These are phyloP conservation scores for Thereva unica DNA, from an alignment of 2,888 invertebrate species.

Conservation along the genomic window DNA sequence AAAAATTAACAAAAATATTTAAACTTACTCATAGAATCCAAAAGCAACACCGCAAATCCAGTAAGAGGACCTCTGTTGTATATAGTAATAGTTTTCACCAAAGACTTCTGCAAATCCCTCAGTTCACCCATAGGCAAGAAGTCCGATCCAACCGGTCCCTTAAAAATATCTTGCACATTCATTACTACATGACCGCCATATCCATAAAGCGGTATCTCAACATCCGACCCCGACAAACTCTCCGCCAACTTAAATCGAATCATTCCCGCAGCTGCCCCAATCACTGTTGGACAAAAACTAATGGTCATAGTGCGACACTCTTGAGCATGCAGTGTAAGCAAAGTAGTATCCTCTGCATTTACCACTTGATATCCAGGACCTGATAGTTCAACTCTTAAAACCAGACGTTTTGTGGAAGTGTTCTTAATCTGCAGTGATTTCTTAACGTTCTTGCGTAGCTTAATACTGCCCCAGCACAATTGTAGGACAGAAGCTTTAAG, in stretches of 20 bases:
- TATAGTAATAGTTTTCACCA: slow-evolving; percentile 60
- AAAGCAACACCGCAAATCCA: slow-evolving; percentile 58
- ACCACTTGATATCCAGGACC: slow-evolving; percentile 60
- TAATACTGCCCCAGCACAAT: slow-evolving; percentile 65
- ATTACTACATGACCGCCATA: slow-evolving; percentile 65
- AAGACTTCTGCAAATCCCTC: slow-evolving; percentile 55
- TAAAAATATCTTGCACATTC: slow-evolving; percentile 60
- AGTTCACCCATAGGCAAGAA: slow-evolving; percentile 65
- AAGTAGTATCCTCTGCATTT: slow-evolving; percentile 52
- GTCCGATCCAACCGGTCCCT: slow-evolving; percentile 63
- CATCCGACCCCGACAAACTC: neutral
- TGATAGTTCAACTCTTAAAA: slow-evolving; percentile 61
- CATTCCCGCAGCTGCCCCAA: slow-evolving; percentile 62
- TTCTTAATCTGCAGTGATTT: slow-evolving; percentile 65
- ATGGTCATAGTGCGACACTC: slow-evolving; percentile 63
- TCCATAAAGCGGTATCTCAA: slow-evolving; percentile 57
- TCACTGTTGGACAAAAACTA: slow-evolving; percentile 62
- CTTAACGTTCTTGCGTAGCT: slow-evolving; percentile 60
- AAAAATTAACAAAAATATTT: neutral
- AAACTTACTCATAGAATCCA: slow-evolving; percentile 48
- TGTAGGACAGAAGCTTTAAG: slow-evolving; percentile 63
- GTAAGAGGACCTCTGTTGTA: slow-evolving; percentile 63
- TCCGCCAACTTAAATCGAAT: slow-evolving; percentile 61
- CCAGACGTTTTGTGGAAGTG: slow-evolving; percentile 61
- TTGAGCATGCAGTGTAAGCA: slow-evolving; percentile 60